Conservation (phyloP, 1,140 invertebrate genomes). For the Drosophila kikkawai region DNA sequence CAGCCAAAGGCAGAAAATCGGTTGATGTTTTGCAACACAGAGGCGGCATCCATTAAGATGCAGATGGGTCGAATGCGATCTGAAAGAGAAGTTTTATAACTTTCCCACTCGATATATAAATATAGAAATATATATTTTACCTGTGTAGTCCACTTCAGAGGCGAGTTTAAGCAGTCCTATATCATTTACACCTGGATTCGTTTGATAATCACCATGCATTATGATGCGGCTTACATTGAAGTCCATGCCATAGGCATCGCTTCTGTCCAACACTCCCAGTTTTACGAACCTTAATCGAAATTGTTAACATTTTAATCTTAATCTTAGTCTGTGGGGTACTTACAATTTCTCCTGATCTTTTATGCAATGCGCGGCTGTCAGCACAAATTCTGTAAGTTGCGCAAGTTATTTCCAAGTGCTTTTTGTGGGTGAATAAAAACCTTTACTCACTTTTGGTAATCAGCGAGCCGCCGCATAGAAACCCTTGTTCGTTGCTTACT, state of each 20-base stretch:
- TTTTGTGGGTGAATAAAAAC: too few species aligned
- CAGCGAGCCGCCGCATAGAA: conserved; percentile 7
- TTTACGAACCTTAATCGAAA: neutral
- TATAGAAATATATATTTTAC: neutral
- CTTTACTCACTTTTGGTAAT: conserved; percentile 10
- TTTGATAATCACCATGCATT: neutral
- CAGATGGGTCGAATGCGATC: neutral
- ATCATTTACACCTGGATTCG: neutral
- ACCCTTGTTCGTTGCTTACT: neutral
- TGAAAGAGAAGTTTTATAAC: neutral
- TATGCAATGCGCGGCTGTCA: conserved; percentile 6
- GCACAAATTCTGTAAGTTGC: neutral
- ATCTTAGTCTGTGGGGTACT: neutral
- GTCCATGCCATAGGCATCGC: too few species aligned
- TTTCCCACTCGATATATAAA: neutral
- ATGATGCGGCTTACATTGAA: neutral
- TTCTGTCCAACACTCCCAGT: neutral
- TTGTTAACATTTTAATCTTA: neutral
- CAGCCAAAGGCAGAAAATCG: neutral
- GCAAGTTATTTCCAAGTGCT: neutral
- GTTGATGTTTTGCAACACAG: neutral
- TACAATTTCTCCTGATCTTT: neutral
- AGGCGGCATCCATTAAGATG: neutral
- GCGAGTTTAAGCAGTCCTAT: neutral
- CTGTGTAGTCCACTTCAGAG: neutral